phyloP scores from a whole-genome alignment of 2,888 invertebrate genomes.

The Ischnura elegans region DNA sequence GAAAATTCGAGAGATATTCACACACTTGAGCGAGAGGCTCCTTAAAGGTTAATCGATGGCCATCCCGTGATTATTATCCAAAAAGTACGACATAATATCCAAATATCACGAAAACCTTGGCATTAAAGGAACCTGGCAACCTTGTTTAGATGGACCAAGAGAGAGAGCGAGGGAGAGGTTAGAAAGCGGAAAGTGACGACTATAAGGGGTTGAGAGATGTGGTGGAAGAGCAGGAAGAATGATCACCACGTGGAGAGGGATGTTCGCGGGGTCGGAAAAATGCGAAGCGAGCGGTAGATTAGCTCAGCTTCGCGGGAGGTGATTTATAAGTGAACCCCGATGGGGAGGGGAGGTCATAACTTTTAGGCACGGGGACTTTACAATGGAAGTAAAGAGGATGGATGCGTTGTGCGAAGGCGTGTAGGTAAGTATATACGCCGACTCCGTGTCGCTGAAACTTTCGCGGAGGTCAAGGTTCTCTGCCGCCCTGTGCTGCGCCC shows the following conservation, averaged over 20 bases:
- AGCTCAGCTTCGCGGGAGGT: constrained; percentile 38
- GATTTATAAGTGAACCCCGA: constrained; percentile 48
- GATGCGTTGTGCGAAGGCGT: not conserved
- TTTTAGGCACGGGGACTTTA: constrained; percentile 22
- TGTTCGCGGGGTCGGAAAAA: constrained; percentile 20
- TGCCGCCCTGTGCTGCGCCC: constrained; percentile 16
- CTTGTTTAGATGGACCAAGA: too few species aligned
- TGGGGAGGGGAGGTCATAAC: not conserved
- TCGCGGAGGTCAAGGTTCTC: constrained; percentile 56
- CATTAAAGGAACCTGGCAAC: too few species aligned
- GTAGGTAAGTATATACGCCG: not conserved
- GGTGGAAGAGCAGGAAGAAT: not conserved
- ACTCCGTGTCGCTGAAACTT: constrained; percentile 43
- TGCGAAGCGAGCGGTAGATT: constrained; percentile 53
- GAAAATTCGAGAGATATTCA: too few species aligned
- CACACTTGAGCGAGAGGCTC: too few species aligned
- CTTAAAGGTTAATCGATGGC: too few species aligned
- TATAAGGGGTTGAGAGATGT: not conserved
- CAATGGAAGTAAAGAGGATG: constrained; percentile 40
- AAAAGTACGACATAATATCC: too few species aligned
- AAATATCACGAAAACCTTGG: too few species aligned
- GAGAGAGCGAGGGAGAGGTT: not conserved
- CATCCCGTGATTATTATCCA: too few species aligned
- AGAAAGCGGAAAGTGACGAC: not conserved
- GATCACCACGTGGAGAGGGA: constrained; percentile 27